A percentile compares a stretch with the other conserved stretches of the same genome.
phyloP scores from a whole-genome alignment of 2,888 invertebrate species.

The Tuta absoluta region DNA sequence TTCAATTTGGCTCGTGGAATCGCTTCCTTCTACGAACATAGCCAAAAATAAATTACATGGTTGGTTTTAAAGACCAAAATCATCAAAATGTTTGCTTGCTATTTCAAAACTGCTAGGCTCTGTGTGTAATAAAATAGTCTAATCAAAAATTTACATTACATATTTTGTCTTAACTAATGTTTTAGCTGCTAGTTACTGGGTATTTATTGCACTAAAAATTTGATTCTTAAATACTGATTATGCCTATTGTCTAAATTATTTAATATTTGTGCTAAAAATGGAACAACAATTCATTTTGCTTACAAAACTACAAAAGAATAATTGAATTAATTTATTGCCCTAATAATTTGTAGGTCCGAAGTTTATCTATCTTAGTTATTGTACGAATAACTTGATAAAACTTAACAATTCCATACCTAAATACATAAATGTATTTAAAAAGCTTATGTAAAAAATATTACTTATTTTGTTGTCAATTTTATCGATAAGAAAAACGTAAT shows the following conservation, averaged over 20 bases:
- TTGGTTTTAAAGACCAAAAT: background rate
- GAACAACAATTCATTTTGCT: constrained; percentile 27
- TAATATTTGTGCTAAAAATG: constrained; percentile 23
- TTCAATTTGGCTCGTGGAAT: constrained; percentile 17
- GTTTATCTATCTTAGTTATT: background rate
- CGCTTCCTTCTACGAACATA: background rate
- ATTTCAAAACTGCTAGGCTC: constrained; percentile 1
- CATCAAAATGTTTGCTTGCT: background rate
- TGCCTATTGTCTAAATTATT: constrained; percentile 17
- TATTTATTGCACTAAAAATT: constrained; percentile 38
- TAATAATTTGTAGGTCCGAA: background rate
- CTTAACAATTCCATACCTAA: background rate
- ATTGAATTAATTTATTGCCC: background rate
- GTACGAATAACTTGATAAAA: background rate
- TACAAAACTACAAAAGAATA: constrained; percentile 12
- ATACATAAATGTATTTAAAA: background rate
- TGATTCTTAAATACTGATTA: constrained; percentile 31
- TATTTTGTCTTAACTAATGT: background rate
- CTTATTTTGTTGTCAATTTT: background rate
- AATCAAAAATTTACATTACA: constrained; percentile 15
- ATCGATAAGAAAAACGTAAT: background rate
- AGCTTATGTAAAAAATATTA: background rate
- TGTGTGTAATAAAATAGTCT: background rate
- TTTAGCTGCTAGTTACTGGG: constrained; percentile 25
- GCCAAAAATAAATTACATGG: background rate